Evolutionary conservation across 2,797 vertebrate species (phyloP).

Genomic region (Lepus oiostolus): DNA sequence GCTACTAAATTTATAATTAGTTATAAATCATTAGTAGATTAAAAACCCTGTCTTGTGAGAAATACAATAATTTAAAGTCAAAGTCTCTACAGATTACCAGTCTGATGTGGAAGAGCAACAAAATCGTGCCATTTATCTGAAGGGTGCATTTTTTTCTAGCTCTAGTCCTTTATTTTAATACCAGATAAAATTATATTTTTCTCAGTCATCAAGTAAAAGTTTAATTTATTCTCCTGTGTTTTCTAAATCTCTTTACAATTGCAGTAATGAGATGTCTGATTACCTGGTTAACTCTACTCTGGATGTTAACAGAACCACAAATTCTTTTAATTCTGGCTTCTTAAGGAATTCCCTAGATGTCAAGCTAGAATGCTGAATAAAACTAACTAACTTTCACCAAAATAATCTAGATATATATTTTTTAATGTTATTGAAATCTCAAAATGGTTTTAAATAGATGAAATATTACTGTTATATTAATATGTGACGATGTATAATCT

Average conservation of each 20-base stretch:
- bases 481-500: not conserved
- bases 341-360: not conserved
- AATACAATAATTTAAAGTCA: slow-evolving; percentile 3
- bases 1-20: slow-evolving; percentile 27
- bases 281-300: slow-evolving; percentile 55
- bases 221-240: not conserved
- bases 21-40: slow-evolving; percentile 26
- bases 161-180: slow-evolving; percentile 3
- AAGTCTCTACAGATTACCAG: not conserved
- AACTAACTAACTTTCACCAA: slow-evolving; percentile 29
- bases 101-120: not conserved
- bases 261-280: slow-evolving; percentile 35
- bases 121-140: slow-evolving; percentile 13
- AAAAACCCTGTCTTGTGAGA: not conserved
- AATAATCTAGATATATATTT: not conserved
- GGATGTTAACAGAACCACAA: slow-evolving; percentile 6
- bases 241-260: slow-evolving; percentile 40
- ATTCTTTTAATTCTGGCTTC: slow-evolving; percentile 59
- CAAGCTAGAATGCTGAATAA: not conserved
- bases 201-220: not conserved
- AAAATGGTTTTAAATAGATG: slow-evolving; percentile 65
- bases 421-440: slow-evolving; percentile 8
- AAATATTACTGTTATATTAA: slow-evolving; percentile 57
- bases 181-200: slow-evolving; percentile 37
- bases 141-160: not conserved